A percentile compares a stretch with the other conserved stretches of the same genome.
phyloP scores from a whole-genome alignment of 2,113 vertebrate genomes.

The Uropsilus gracilis region DNA sequence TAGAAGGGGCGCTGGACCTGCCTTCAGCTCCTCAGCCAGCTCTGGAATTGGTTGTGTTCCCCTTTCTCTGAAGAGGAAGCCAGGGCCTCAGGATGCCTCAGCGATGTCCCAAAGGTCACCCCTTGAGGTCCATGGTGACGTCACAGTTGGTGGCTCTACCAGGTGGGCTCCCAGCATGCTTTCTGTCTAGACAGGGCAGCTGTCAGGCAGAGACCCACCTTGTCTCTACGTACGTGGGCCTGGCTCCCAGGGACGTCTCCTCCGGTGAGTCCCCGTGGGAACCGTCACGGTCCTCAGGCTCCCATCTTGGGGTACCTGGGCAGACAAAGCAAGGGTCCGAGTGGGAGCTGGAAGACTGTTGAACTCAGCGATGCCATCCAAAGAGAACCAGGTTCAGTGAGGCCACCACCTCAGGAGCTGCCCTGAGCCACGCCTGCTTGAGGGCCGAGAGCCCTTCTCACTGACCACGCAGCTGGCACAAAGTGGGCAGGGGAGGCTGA shows the following conservation, averaged over 20 bases:
- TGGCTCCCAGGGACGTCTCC: neutral
- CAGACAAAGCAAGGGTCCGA: neutral
- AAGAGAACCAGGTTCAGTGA: neutral
- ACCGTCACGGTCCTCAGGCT: neutral
- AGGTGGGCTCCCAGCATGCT: neutral
- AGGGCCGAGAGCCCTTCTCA: neutral
- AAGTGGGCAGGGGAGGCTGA: neutral
- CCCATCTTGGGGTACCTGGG: neutral
- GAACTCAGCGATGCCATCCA: accelerated
- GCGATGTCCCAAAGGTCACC: neutral
- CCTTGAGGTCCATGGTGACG: neutral
- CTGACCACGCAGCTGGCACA: neutral
- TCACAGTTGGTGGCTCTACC: neutral
- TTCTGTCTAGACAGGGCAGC: accelerated
- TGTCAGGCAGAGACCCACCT: neutral
- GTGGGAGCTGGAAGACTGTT: neutral
- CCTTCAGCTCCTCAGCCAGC: neutral
- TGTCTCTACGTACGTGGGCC: neutral
- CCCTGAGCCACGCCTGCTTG: accelerated
- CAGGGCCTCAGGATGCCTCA: neutral
- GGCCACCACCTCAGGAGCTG: accelerated
- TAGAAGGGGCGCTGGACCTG: accelerated
- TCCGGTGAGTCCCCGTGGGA: accelerated
- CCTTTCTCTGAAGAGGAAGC: neutral
- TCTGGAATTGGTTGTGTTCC: neutral